Evolutionary conservation across 1,140 invertebrate species (phyloP).

Genomic region (Apis dorsata): DNA sequence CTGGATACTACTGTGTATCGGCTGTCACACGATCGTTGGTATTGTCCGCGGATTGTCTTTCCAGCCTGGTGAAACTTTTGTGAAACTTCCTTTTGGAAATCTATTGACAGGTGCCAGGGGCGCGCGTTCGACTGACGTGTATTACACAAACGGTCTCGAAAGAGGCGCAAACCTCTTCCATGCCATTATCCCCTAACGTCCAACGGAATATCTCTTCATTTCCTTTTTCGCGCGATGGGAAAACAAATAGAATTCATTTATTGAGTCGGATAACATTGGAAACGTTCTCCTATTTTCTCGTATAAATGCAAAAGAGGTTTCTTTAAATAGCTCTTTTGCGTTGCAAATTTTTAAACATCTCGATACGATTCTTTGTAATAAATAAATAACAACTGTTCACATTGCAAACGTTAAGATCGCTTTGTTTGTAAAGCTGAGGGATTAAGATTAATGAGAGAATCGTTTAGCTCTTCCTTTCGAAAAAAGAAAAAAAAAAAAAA

Average conservation of each 20-base stretch:
- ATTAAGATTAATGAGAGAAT: not conserved
- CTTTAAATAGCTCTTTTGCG: no score
- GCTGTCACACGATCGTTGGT: slow-evolving; percentile 1
- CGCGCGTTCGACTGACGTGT: slow-evolving; percentile 32
- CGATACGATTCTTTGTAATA: no score
- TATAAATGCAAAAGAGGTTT: no score
- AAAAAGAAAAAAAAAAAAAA: not conserved
- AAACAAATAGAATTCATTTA: not conserved
- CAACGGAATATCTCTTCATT: slow-evolving; percentile 43
- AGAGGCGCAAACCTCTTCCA: slow-evolving; percentile 27
- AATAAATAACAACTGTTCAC: no score
- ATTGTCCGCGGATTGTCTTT: slow-evolving; percentile 13
- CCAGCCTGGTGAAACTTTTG: slow-evolving; percentile 31
- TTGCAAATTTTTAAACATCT: no score
- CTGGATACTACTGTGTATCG: not conserved
- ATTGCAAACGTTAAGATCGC: no score
- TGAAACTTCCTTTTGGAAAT: slow-evolving; percentile 51
- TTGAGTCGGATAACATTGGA: not conserved
- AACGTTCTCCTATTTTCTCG: not conserved
- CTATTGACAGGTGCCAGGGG: slow-evolving; percentile 62
- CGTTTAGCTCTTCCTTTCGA: not conserved
- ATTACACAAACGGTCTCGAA: slow-evolving; percentile 53
- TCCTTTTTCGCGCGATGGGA: not conserved
- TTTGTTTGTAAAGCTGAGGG: no score
- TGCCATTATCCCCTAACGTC: slow-evolving; percentile 38